phyloP scores from a whole-genome alignment of 2,113 vertebrate genomes.

The Neodon shergylaensis region DNA sequence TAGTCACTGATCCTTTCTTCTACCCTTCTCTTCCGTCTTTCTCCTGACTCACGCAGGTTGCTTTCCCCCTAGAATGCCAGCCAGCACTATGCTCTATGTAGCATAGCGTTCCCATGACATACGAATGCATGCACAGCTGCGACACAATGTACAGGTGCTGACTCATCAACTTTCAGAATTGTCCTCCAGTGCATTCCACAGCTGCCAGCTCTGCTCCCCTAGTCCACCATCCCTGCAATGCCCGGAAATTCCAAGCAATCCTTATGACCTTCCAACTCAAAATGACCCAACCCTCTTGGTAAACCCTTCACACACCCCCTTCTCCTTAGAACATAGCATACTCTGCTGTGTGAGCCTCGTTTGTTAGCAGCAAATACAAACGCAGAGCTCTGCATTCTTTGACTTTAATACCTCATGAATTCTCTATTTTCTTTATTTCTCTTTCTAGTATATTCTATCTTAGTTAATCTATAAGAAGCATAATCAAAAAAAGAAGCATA shows the following conservation, averaged over 20 bases:
- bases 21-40: neutral
- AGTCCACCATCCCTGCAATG: neutral
- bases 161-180: neutral
- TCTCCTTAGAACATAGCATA: neutral
- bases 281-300: neutral
- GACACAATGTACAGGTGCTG: neutral
- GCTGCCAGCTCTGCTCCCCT: neutral
- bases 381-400: constrained; percentile 32
- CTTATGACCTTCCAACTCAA: neutral
- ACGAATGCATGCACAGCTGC: neutral
- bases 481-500: constrained; percentile 29
- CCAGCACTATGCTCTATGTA: neutral
- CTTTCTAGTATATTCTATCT: neutral
- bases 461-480: constrained; percentile 44
- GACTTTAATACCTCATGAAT: neutral
- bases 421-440: constrained; percentile 19
- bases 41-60: neutral
- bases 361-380: neutral
- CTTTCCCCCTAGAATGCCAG: neutral
- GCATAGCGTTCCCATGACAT: neutral
- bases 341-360: neutral
- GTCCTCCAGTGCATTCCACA: neutral
- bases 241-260: neutral
- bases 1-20: neutral
- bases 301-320: neutral